Percentiles rank a stretch among this genome's conserved stretches.
These are phyloP conservation scores for Furcifer pardalis DNA, from an alignment of 2,797 vertebrate species.

Conservation along the genomic window DNA sequence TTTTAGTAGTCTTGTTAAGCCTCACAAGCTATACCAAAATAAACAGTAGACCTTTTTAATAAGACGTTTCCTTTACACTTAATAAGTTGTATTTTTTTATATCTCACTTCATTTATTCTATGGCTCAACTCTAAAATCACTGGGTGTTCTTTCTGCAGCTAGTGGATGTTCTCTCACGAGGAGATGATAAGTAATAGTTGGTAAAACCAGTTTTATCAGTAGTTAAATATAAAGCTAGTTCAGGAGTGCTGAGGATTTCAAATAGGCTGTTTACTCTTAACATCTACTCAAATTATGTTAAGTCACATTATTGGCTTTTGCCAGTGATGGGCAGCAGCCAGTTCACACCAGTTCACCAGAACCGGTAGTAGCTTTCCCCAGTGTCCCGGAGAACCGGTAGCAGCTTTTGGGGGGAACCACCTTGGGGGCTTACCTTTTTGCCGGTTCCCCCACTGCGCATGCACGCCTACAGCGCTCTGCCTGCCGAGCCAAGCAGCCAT, in stretches of 20 bases:
- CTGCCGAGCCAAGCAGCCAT: no score
- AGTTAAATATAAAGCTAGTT: not conserved
- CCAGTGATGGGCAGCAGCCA: no score
- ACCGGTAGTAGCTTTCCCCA: no score
- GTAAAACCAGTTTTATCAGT: not conserved
- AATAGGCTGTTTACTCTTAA: not conserved
- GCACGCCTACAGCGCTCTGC: no score
- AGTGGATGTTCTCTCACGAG: not conserved
- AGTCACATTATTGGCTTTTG: not conserved
- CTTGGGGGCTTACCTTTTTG: no score
- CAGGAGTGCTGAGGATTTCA: not conserved
- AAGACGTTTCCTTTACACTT: not conserved
- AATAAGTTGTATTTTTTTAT: no score
- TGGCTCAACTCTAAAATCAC: not conserved
- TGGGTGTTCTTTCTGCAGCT: not conserved
- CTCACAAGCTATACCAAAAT: not conserved
- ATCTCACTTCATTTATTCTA: not conserved
- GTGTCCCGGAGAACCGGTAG: no score
- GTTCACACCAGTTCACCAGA: no score
- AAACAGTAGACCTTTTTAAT: not conserved
- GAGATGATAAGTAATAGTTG: not conserved
- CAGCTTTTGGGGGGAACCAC: no score
- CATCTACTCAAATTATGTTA: no score
- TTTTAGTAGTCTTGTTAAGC: not conserved
- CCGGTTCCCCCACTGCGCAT: no score